Evolutionary conservation across 2,888 invertebrate genomes (phyloP), one percentile per base, ranked within the genome.

Genomic region (Drosophila mulleri): DNA sequence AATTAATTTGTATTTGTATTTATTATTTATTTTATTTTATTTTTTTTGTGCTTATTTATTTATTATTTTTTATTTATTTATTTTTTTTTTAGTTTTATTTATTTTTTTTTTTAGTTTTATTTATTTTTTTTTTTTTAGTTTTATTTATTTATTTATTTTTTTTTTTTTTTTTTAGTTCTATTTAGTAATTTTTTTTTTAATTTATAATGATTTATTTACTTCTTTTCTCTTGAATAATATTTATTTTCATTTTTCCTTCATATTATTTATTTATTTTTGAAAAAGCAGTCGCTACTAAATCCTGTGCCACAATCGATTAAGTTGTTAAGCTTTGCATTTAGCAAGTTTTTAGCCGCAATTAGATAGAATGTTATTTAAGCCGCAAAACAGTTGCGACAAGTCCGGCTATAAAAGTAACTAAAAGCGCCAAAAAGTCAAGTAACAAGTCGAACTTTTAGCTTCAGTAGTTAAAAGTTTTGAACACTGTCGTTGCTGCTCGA

Each of bases 401-500:
- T 11, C 48, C 6, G n/a, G 54, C 23, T 23, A 45, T 35, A 64
- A 37, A 67, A 29, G 35, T 56, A 37, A 29, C 20, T 50, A 41
- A 52, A 39, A 37, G 37, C 23, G 18, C 35, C 35, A 29, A 58
- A 54, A 61, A 54, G 47, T 44, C 54, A 48, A 61, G 11, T 53
- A 23, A 47, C 39, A 63, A 20, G 45, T 39, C 20, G 14, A 52
- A 65, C 41, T 44, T 62, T 69, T 54, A 42, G 53, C 53, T 53
- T 42, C 12, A 50, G 54, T 63, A 64, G 59, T 69, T 63, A 73
- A 65, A 77, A 74, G 39, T 57, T 54, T 64, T 66, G 32, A 35
- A 29, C 39, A 44, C n/a, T 58, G 63, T 54, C 54, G 48, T 48
- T 59, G 44, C 42, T 47, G 60, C 63, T 48, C 65, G 44, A 63